phyloP scores from a whole-genome alignment of 2,797 vertebrate species.

The Eulemur albifrons region DNA sequence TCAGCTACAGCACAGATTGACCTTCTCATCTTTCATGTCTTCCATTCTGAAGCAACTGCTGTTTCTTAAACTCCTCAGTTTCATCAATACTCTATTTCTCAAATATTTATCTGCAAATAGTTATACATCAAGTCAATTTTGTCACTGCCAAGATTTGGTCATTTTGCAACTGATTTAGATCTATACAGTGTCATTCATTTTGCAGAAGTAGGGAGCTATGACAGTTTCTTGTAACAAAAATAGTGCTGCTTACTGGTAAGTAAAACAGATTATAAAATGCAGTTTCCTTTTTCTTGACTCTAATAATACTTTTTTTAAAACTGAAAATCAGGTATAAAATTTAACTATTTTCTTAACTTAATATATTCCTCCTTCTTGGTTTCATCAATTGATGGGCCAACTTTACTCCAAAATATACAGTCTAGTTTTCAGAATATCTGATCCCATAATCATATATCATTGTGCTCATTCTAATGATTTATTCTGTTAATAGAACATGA shows the following conservation, averaged over 20 bases:
- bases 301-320: slow-evolving; percentile 16
- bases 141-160: slow-evolving; percentile 13
- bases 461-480: not conserved
- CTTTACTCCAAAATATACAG: not conserved
- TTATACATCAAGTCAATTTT: slow-evolving; percentile 34
- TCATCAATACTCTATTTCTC: slow-evolving; percentile 26
- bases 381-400: not conserved
- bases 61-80: slow-evolving; percentile 42
- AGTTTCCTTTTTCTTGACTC: slow-evolving; percentile 31
- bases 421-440: not conserved
- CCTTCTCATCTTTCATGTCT: not conserved
- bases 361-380: not conserved
- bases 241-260: slow-evolving; percentile 17
- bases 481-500: not conserved
- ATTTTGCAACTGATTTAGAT: slow-evolving; percentile 52
- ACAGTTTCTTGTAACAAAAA: slow-evolving; percentile 50
- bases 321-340: not conserved
- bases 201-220: slow-evolving; percentile 10
- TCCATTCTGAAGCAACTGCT: not conserved
- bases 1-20: not conserved
- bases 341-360: slow-evolving; percentile 33
- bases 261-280: slow-evolving; percentile 44
- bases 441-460: not conserved
- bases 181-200: slow-evolving; percentile 30
- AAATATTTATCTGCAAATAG: slow-evolving; percentile 45